Evolutionary conservation across 2,113 vertebrate species (phyloP), one percentile per base, ranked within the genome.

Genomic region (Tiliqua scincoides): DNA sequence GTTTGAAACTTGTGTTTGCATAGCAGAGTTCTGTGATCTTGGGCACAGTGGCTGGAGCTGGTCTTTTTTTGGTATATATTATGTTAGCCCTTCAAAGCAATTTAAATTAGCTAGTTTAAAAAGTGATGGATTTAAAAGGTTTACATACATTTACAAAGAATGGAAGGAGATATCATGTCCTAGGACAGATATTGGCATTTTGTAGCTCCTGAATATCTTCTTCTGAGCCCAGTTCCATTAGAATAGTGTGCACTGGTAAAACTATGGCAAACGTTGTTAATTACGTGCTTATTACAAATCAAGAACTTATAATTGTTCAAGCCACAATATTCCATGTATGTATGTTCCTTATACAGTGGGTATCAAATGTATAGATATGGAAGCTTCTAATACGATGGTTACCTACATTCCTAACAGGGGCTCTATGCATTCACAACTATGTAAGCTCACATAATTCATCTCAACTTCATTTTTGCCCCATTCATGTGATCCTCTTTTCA

Each of bases 1-100:
- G 77, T 79, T 63, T 88, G 79, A 80, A 85, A 91, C 79, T 81
- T 91, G 80, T 90, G 72, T 92, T 93, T 89, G 74, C 35, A 54
- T 23, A 81, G 73, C 79, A 90, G 79, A 84, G 25, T 70, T 87
- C 4, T 5, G 72, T 35, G 30, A 88, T 72, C 62, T 92, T 3
- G 52, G 65, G 57, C 43, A 80, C 62, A 4, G 61, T 89, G 61
- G n/a, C 63, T 85, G 67, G 83, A 87, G 40, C 15, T 32, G 85
- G 83, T 4, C 30, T 70, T 78, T 32, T 15, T 86, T 70, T 12
- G 70, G 18, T 74, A n/a, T 82, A 23, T 52, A 87, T 88, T 83
- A 57, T 75, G 1, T 70, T 80, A 82, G 35, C 63, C 35, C 63
- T 82, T 77, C 5, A 87, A 78, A 90, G 82, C 80, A 48, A 43